Conservation (phyloP, 2,797 vertebrate species). For the Bovichtus diacanthus region DNA sequence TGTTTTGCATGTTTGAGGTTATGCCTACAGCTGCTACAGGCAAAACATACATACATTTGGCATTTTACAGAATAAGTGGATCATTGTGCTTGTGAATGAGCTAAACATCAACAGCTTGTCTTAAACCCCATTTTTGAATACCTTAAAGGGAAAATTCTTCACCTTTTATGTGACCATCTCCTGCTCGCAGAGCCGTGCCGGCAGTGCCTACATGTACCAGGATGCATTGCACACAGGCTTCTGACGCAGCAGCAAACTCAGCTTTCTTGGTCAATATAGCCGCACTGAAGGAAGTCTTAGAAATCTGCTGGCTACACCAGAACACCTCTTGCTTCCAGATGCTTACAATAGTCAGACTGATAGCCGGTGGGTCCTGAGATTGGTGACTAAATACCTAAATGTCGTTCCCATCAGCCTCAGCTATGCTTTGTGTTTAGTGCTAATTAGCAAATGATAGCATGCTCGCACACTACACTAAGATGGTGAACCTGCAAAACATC, state of each 20-base stretch:
- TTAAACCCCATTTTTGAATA: slow-evolving; percentile 11
- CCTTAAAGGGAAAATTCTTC: no score
- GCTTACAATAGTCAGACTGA: no score
- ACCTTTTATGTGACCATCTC: no score
- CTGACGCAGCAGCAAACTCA: no score
- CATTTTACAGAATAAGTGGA: background rate
- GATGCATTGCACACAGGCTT: no score
- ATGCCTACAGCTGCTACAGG: background rate
- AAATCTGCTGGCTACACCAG: no score
- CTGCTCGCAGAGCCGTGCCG: no score
- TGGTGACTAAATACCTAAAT: background rate
- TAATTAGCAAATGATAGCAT: background rate
- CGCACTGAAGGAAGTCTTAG: no score
- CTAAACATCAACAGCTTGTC: background rate
- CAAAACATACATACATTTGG: background rate
- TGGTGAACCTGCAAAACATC: background rate
- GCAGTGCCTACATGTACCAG: no score
- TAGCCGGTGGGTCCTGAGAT: no score
- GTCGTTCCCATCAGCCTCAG: background rate
- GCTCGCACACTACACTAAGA: background rate
- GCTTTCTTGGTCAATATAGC: no score
- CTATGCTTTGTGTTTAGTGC: background rate
- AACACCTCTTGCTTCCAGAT: no score
- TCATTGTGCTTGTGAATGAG: background rate
- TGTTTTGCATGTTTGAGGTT: slow-evolving; percentile 51